phyloP scores from a whole-genome alignment of 2,113 vertebrate species.

The Ranitomeya imitator region DNA sequence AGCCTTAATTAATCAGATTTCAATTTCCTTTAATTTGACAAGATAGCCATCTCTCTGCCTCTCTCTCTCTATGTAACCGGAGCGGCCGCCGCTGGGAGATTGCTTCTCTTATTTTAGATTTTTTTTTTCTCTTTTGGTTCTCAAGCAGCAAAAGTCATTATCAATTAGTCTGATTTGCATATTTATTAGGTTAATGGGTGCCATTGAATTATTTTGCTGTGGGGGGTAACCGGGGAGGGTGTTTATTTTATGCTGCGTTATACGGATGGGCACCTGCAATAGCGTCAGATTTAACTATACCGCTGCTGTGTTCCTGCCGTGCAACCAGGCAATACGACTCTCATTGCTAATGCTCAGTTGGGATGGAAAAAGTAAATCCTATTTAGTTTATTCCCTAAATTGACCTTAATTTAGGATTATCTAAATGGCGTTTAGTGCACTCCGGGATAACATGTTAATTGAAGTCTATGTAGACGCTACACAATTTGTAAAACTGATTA shows the following conservation, averaged over 20 bases:
- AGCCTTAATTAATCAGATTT: constrained; percentile 60
- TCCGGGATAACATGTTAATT: constrained; percentile 27
- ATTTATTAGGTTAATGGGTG: constrained; percentile 58
- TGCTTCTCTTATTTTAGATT: constrained; percentile 53
- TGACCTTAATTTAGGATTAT: constrained; percentile 29
- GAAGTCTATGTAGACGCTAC: background rate
- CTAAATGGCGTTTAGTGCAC: background rate
- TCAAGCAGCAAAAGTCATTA: constrained; percentile 55
- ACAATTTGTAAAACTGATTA: constrained; percentile 10
- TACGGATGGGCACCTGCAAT: constrained; percentile 22
- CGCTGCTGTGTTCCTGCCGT: background rate
- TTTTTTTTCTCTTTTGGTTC: constrained; percentile 39
- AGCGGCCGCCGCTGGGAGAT: constrained; percentile 52
- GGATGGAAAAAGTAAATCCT: background rate
- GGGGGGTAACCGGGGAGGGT: constrained; percentile 20
- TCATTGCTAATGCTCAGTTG: background rate
- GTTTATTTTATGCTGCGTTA: background rate
- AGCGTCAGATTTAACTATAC: constrained; percentile 19
- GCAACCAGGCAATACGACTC: background rate
- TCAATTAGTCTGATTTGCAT: constrained; percentile 56
- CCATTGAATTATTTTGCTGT: constrained; percentile 47
- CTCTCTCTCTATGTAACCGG: constrained; percentile 48
- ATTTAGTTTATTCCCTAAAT: background rate
- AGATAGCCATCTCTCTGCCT: constrained; percentile 58
- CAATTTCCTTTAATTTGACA: constrained; percentile 60